A percentile compares a stretch with the other conserved stretches of the same genome.
Conservation (phyloP, 64 coral and sea anemone species). For the Hydrozoanthus tunicans region DNA sequence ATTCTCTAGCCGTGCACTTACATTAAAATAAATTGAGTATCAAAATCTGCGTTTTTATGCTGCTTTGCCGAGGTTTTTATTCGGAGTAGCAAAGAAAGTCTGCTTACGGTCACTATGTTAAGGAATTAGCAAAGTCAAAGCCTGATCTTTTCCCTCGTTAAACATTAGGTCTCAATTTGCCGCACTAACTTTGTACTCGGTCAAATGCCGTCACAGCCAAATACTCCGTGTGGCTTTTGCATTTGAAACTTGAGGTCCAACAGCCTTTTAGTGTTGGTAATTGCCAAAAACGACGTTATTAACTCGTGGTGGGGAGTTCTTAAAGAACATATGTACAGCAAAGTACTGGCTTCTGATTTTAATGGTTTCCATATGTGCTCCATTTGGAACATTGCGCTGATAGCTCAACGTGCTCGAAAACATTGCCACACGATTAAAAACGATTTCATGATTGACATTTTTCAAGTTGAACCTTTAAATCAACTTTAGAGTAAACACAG, state of each 20-base stretch:
- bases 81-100: not conserved
- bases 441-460: slow-evolving; percentile 35
- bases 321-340: slow-evolving; percentile 50
- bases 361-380: slow-evolving; percentile 45
- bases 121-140: not conserved
- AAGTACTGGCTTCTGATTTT: slow-evolving; percentile 4
- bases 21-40: not conserved
- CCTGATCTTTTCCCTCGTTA: slow-evolving; percentile 4
- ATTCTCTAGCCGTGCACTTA: not conserved
- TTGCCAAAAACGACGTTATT: slow-evolving; percentile 35
- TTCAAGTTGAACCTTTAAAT: slow-evolving; percentile 56
- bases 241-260: slow-evolving; percentile 1
- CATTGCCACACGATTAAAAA: slow-evolving; percentile 39
- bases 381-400: not conserved
- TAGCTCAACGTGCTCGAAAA: slow-evolving; percentile 20
- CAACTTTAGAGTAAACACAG: slow-evolving; percentile 53
- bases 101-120: not conserved
- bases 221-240: not conserved
- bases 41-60: not conserved
- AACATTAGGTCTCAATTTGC: not conserved
- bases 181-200: not conserved
- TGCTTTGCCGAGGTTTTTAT: not conserved
- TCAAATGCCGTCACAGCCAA: not conserved
- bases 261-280: slow-evolving; percentile 17
- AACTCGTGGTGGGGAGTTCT: slow-evolving; percentile 60